Percentiles rank a stretch among this genome's conserved stretches.
These are phyloP conservation scores for Vicugna pacos DNA, from an alignment of 2,113 vertebrate genomes.

Conservation along the genomic window DNA sequence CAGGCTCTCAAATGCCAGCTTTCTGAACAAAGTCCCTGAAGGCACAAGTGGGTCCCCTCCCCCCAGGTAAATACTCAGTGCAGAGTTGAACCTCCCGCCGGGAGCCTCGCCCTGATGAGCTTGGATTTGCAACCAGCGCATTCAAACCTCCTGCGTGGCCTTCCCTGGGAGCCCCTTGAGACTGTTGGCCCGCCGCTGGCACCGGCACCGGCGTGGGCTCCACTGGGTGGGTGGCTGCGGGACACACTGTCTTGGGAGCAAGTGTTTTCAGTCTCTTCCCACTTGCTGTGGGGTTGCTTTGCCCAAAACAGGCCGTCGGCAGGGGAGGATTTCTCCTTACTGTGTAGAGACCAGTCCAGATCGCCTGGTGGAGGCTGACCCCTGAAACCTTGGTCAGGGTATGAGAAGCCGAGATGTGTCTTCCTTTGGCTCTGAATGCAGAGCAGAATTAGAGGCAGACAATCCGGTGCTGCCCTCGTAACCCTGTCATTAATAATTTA, in stretches of 20 bases:
- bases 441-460: background rate
- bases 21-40: background rate
- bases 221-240: background rate
- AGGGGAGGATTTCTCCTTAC: background rate
- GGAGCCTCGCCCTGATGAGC: background rate
- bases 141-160: background rate
- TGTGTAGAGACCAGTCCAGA: background rate
- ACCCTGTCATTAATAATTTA: constrained; percentile 44
- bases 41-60: background rate
- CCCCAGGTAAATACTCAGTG: background rate
- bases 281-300: constrained; percentile 59
- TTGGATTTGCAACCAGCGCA: background rate
- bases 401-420: background rate
- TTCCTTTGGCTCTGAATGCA: background rate
- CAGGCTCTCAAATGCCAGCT: background rate
- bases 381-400: background rate
- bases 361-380: background rate
- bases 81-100: background rate
- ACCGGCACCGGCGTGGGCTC: background rate
- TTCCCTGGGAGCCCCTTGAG: background rate
- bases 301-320: background rate
- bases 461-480: background rate
- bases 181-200: background rate
- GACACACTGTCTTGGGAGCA: background rate
- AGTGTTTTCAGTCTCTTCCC: background rate